phyloP scores from a whole-genome alignment of 2,113 vertebrate species.

The Lamprologus callipterus region DNA sequence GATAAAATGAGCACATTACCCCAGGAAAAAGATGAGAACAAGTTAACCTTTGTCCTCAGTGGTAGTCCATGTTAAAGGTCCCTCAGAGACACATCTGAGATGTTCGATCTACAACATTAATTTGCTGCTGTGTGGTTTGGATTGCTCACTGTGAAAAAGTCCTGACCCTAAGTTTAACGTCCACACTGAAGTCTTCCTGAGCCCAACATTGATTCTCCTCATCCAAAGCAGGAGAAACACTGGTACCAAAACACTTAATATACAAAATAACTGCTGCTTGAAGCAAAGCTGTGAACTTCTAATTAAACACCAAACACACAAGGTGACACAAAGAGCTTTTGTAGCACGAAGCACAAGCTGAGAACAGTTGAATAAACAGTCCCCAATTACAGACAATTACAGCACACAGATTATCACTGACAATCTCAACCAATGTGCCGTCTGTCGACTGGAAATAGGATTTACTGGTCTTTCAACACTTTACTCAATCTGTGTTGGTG shows the following conservation, averaged over 20 bases:
- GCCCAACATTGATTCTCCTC: not conserved
- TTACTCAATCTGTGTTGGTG: fast-evolving
- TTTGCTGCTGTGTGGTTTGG: not conserved
- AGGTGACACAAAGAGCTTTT: not conserved
- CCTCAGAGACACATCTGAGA: not conserved
- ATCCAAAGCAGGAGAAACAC: not conserved
- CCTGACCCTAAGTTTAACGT: not conserved
- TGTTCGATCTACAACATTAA: not conserved
- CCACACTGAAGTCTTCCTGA: not conserved
- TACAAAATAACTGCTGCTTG: not conserved
- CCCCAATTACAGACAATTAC: not conserved
- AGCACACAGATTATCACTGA: not conserved
- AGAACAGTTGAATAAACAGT: not conserved
- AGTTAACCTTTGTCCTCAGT: not conserved
- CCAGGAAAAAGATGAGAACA: not conserved
- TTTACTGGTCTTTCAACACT: not conserved
- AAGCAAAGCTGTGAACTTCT: not conserved
- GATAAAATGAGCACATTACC: not conserved
- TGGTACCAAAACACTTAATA: not conserved
- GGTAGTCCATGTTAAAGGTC: not conserved
- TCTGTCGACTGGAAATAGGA: not conserved
- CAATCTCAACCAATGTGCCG: not conserved
- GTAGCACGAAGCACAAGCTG: not conserved
- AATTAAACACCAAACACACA: not conserved
- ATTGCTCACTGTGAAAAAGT: not conserved